Evolutionary conservation across 1,140 invertebrate genomes (phyloP).

Genomic region (Agrilus planipennis): DNA sequence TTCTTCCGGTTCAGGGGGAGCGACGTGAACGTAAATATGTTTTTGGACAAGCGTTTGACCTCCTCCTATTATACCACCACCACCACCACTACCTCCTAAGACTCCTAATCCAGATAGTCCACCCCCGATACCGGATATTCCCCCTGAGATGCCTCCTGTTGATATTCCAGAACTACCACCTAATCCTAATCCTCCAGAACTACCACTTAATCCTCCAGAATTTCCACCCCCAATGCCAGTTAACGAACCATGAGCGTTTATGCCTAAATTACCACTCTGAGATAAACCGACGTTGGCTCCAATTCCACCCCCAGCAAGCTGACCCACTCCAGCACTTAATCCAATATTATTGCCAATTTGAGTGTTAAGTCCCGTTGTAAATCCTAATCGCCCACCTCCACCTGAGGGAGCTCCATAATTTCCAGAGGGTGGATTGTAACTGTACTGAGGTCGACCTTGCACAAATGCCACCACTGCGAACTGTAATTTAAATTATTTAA

Average conservation of each 20-base stretch:
- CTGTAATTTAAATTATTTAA: slow-evolving; percentile 1
- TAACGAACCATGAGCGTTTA: background rate
- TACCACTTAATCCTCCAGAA: background rate
- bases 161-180: background rate
- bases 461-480: background rate
- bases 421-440: slow-evolving; percentile 8
- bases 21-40: slow-evolving; percentile 10
- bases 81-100: slow-evolving; percentile 1
- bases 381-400: background rate
- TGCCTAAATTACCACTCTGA: background rate
- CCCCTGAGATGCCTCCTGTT: slow-evolving; percentile 1
- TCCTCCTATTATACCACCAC: background rate
- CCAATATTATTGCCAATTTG: no score
- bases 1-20: background rate
- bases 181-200: background rate
- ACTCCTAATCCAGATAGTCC: slow-evolving; percentile 1
- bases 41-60: slow-evolving; percentile 7
- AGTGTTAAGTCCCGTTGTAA: background rate
- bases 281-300: background rate
- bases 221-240: background rate
- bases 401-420: slow-evolving; percentile 6
- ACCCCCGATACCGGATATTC: background rate
- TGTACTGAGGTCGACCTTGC: slow-evolving; percentile 5
- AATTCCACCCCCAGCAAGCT: background rate
- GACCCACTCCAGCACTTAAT: background rate